phyloP scores from a whole-genome alignment of 2,113 vertebrate genomes.

The Amblyopsis rosae region DNA sequence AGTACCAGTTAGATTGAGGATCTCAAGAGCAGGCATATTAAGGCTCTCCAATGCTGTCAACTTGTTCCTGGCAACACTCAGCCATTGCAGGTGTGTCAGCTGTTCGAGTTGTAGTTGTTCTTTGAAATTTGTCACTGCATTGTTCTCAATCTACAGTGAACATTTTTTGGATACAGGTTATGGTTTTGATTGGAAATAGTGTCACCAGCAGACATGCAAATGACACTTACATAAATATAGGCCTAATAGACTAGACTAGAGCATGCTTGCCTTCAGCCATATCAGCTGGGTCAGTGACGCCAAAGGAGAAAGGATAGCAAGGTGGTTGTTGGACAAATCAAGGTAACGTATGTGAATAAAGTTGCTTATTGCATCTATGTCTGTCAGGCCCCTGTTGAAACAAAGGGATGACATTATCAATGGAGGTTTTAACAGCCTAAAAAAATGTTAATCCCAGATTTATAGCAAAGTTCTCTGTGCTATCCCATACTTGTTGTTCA shows the following conservation, averaged over 20 bases:
- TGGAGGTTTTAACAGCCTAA: not conserved
- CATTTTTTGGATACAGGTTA: not conserved
- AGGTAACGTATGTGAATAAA: slow-evolving; percentile 89
- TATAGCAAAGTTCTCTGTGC: not conserved
- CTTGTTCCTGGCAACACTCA: slow-evolving; percentile 84
- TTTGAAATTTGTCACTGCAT: slow-evolving; percentile 70
- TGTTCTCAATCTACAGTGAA: slow-evolving; percentile 73
- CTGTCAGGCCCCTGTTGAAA: slow-evolving; percentile 78
- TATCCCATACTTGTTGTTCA: slow-evolving; percentile 79
- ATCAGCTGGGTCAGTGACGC: slow-evolving; percentile 84
- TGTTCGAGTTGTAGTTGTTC: slow-evolving; percentile 74
- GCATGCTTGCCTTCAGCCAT: slow-evolving; percentile 82
- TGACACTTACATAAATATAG: not conserved
- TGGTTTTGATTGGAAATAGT: not conserved
- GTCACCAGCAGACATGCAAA: not conserved
- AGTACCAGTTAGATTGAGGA: slow-evolving; percentile 86
- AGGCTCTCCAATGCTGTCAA: slow-evolving; percentile 80
- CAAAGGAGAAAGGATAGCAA: slow-evolving; percentile 84
- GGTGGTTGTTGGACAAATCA: slow-evolving; percentile 87
- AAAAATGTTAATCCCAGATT: not conserved
- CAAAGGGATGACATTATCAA: not conserved
- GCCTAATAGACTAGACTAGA: not conserved
- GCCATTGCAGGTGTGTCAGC: slow-evolving; percentile 85
- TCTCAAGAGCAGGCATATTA: slow-evolving; percentile 78
- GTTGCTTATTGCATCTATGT: slow-evolving; percentile 77